Evolutionary conservation across 2,797 vertebrate genomes (phyloP), one percentile per base, ranked within the genome.

Genomic region (Falco berigora): DNA sequence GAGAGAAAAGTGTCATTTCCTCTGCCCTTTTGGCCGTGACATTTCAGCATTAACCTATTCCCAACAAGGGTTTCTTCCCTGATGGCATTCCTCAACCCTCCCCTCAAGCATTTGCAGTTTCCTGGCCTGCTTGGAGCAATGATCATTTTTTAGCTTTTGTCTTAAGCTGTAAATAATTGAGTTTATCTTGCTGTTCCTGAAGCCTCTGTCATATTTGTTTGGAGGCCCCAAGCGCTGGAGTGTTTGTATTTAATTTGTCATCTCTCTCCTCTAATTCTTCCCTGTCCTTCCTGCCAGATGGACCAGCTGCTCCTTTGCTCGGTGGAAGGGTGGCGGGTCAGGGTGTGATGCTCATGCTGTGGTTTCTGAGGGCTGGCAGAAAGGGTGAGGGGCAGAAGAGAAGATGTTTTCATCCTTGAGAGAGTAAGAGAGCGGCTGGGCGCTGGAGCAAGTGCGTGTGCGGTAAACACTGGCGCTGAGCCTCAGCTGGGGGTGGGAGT

Each of bases 121-220:
- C 72, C 58, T 38, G 47, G 25, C 24, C 55, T 63, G 47, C 74
- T 55, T 53, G 77, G 44, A 85, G 81, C 84, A 62, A n/a, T 3
- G 56, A 88, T 88, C 55, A 7, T 52, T 72, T 82, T 73, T 82
- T 47, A 91, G 69, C 32, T 87, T 69, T 62, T 25, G 44, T 85
- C 85, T 83, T 44, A 62, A 95, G 55, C 76, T 93, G 58, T 94
- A 81, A 94, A 96, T 95, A 88, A 93, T 76, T 82, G 87, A 62
- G 85, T 94, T 96, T 83, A 75, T 95, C 92, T 91, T 50, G 50
- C 90, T 90, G 58, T 44, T 96, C 58, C 85, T 44, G 44, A 73
- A 85, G 72, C 82, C 49, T 68, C 88, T 78, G 56, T 81, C 87
- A 15, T 42, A 71, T 67, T 74, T 81, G 61, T 63, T 66, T 20